Percentiles rank a stretch among this genome's conserved stretches.
Evolutionary conservation across 2,113 vertebrate genomes (phyloP).

Genomic region (Epinephelus lanceolatus): DNA sequence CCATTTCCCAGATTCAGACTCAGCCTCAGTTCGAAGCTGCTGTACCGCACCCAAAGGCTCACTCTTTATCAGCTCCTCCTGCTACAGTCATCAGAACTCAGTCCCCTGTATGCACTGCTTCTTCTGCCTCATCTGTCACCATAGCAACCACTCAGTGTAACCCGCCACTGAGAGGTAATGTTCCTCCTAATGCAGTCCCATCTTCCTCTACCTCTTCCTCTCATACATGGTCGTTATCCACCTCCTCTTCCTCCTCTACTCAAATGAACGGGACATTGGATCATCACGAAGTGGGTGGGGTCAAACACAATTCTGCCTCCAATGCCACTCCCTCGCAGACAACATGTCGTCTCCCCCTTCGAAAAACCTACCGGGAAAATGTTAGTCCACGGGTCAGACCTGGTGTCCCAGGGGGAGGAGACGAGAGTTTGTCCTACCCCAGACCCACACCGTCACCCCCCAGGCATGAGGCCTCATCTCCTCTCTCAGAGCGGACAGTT

Average conservation of each 20-base stretch:
- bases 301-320: slow-evolving; percentile 77
- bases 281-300: slow-evolving; percentile 74
- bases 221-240: slow-evolving; percentile 59
- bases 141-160: slow-evolving; percentile 68
- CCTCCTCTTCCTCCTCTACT: slow-evolving; percentile 62
- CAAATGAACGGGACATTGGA: slow-evolving; percentile 92
- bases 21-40: slow-evolving; percentile 53
- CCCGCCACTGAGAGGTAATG: slow-evolving; percentile 46
- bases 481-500: slow-evolving; percentile 81
- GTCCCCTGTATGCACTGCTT: slow-evolving; percentile 69
- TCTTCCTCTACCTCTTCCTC: slow-evolving; percentile 65
- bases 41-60: slow-evolving; percentile 51
- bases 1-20: slow-evolving; percentile 50
- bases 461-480: slow-evolving; percentile 58
- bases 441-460: slow-evolving; percentile 63
- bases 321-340: slow-evolving; percentile 76
- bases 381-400: slow-evolving; percentile 86
- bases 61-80: slow-evolving; percentile 44
- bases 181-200: slow-evolving; percentile 47
- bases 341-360: slow-evolving; percentile 90
- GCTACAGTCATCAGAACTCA: slow-evolving; percentile 82
- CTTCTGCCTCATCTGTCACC: slow-evolving; percentile 65
- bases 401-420: slow-evolving; percentile 81
- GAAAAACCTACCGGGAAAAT: slow-evolving; percentile 93
- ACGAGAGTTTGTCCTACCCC: slow-evolving; percentile 71